Percentiles rank a stretch among this genome's conserved stretches.
Conservation (phyloP, 2,113 vertebrate genomes). For the Cranoglanis bouderius region DNA sequence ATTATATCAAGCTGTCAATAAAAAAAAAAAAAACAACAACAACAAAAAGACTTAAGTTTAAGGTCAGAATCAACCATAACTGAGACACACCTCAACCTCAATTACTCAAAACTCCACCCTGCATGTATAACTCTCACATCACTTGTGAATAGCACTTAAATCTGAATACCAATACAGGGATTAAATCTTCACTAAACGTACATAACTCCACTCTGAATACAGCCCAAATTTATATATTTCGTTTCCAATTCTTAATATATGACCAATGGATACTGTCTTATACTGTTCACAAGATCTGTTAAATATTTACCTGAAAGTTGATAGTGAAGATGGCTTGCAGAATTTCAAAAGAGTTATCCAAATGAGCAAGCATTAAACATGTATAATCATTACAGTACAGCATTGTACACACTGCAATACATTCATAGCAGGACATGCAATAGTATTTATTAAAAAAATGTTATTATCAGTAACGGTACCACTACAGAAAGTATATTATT, state of each 20-base stretch:
- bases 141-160: not conserved
- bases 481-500: not conserved
- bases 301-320: not conserved
- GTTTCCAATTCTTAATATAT: not conserved
- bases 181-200: not conserved
- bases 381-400: conserved; percentile 2
- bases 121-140: no score
- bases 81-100: no score
- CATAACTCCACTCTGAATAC: not conserved
- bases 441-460: no score
- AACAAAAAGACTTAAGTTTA: no score
- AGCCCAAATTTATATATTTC: not conserved
- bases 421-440: conserved; percentile 17
- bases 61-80: no score
- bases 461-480: no score
- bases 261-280: not conserved
- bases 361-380: not conserved
- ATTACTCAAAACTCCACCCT: no score
- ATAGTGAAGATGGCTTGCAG: not conserved
- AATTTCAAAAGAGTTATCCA: not conserved
- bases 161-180: not conserved
- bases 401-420: conserved; percentile 12
- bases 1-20: not conserved
- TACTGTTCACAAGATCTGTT: not conserved
- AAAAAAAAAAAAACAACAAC: no score